phyloP scores from a whole-genome alignment of 2,888 invertebrate genomes.

The Polymixis lichenea region DNA sequence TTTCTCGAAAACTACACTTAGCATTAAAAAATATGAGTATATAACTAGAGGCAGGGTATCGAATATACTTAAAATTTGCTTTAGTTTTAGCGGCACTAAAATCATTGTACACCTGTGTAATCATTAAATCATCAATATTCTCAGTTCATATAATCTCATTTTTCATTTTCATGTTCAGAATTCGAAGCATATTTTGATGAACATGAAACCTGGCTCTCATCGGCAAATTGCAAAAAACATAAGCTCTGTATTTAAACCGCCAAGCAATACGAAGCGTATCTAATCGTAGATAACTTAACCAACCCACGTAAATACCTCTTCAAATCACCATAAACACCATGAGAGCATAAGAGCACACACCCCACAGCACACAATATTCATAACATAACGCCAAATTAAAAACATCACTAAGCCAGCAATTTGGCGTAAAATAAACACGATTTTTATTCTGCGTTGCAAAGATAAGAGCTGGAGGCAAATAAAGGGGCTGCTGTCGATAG shows the following conservation, averaged over 20 bases:
- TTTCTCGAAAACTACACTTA: too few species aligned
- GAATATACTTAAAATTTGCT: too few species aligned
- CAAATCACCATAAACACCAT: conserved; percentile 57
- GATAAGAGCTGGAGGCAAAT: conserved; percentile 76
- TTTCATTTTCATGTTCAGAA: too few species aligned
- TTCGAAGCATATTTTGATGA: too few species aligned
- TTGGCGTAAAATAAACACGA: conserved; percentile 72
- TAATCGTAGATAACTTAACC: conserved; percentile 12
- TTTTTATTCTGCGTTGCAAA: conserved; percentile 77
- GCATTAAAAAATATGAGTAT: too few species aligned
- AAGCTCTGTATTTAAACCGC: not conserved
- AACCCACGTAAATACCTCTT: conserved; percentile 37
- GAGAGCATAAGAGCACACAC: conserved; percentile 12
- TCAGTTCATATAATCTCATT: too few species aligned
- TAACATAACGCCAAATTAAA: conserved; percentile 64
- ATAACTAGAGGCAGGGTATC: too few species aligned
- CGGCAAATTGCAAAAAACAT: too few species aligned
- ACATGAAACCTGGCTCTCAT: too few species aligned
- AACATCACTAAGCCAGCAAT: conserved; percentile 64
- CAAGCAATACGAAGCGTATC: not conserved
- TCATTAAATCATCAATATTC: too few species aligned
- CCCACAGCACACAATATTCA: conserved; percentile 55
- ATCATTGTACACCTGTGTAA: too few species aligned
- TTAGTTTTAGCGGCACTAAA: too few species aligned
- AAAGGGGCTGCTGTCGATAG: conserved; percentile 68